Conservation (phyloP, 2,888 invertebrate species). For the Microplitis manilae region DNA sequence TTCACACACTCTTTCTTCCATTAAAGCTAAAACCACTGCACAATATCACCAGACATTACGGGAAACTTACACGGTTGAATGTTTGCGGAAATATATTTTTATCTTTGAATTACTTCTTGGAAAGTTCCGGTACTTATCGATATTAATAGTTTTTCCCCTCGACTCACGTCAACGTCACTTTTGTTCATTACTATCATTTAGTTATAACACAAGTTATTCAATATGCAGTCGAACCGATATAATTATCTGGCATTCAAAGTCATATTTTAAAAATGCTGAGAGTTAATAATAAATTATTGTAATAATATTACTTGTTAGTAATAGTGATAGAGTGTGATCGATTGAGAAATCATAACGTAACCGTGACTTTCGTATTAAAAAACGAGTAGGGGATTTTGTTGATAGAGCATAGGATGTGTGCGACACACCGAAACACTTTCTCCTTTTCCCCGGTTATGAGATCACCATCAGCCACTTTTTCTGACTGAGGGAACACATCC, state of each 20-base stretch:
- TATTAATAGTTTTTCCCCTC: neutral
- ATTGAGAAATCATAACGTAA: constrained; percentile 64
- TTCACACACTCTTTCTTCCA: constrained; percentile 36
- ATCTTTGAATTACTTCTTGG: constrained; percentile 17
- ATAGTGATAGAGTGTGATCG: constrained; percentile 42
- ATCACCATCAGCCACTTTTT: constrained; percentile 60
- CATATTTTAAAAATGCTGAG: neutral
- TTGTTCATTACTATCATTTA: neutral
- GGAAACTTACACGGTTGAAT: constrained; percentile 20
- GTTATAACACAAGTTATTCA: neutral
- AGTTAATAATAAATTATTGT: constrained; percentile 11
- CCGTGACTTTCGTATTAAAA: constrained; percentile 59
- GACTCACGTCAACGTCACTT: neutral
- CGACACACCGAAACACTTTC: constrained; percentile 63
- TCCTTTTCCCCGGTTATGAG: constrained; percentile 69
- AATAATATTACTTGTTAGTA: constrained; percentile 44
- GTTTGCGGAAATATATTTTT: constrained; percentile 35
- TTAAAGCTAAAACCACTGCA: constrained; percentile 3
- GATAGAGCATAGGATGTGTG: constrained; percentile 25
- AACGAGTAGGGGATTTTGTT: constrained; percentile 19
- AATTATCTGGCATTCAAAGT: neutral
- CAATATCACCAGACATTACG: neutral
- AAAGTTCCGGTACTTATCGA: constrained; percentile 26
- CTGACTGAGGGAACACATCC: constrained; percentile 43
- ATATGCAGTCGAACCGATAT: neutral